These are phyloP conservation scores for Ranitomeya imitator DNA, from an alignment of 2,113 vertebrate genomes.

Conservation along the genomic window DNA sequence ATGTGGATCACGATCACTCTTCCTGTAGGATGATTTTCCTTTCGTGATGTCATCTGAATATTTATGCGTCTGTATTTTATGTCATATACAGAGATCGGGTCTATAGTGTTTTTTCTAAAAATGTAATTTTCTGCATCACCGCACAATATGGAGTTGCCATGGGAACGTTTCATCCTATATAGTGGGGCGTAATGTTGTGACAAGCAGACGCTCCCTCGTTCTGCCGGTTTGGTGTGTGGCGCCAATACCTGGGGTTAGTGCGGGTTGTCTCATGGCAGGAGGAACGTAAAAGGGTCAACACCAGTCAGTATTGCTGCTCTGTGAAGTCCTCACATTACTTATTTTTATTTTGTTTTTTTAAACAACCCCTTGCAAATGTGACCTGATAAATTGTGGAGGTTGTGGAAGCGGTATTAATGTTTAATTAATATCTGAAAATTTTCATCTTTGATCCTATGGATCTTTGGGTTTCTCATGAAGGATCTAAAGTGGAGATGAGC, in stretches of 20 bases:
- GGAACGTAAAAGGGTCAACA: neutral
- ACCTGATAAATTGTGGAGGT: too few relatives aligned
- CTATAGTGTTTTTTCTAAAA: constrained; percentile 11
- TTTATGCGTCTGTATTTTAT: neutral
- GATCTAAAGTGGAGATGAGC: too few relatives aligned
- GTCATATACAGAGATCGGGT: neutral
- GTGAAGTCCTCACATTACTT: neutral
- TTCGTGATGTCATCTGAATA: neutral
- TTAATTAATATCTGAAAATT: too few relatives aligned
- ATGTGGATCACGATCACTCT: too few relatives aligned
- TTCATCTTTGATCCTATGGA: too few relatives aligned
- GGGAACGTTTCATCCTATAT: constrained; percentile 3
- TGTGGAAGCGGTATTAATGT: too few relatives aligned
- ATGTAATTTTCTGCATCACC: constrained; percentile 3
- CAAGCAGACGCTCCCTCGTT: neutral
- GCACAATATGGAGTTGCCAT: neutral
- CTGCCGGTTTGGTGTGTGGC: neutral
- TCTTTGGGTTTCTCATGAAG: too few relatives aligned
- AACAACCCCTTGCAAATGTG: too few relatives aligned
- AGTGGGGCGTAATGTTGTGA: neutral
- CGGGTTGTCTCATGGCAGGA: neutral
- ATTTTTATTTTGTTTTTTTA: too few relatives aligned
- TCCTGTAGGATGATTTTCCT: too few relatives aligned
- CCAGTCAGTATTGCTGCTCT: neutral
- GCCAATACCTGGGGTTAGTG: neutral